Evolutionary conservation across 2,113 vertebrate species (phyloP), one percentile per base, ranked within the genome.

Genomic region (Dinomys branickii): DNA sequence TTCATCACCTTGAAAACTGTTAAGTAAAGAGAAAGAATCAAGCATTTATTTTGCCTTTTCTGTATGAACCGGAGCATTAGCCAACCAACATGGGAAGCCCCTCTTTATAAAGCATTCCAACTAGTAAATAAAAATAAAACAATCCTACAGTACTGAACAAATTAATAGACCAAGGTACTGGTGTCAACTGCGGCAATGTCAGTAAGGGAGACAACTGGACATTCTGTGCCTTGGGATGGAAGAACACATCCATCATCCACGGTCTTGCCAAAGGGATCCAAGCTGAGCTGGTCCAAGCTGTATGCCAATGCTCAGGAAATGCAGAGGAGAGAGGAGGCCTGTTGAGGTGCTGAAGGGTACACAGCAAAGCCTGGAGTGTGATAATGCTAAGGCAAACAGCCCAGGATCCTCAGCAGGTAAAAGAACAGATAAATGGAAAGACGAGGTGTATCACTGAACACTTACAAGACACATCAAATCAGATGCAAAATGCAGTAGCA

Each of bases 291-390:
- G 56, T 10, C 1, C n/a, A 75, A 35, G 6, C 19, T 88, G 26
- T 14, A 54, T 85, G 41, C 30, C 44, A 50, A n/a, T 83, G 20
- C 71, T 8, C 28, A 71, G 56, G 88, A 87, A 81, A 61, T 22
- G 10, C 30, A 5, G 26, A 50, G 61, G 41, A 56, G 10, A 58
- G 7, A 52, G 3, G 44, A 35, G 24, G 19, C 26, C 1, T 28
- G 59, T 6, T 33, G 24, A 35, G 33, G 0, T 38, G 50, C 5
- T 3, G 1, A 24, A 2, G 11, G 33, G 7, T 10, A 8, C 6
- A 41, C 7, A 26, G 54, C 24, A 65, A 92, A 78, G 44, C 24
- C 38, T 44, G 56, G 52, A 50, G 52, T 4, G 2, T 65, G 28
- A 50, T 92, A 81, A 69, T 6, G 17, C 4, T 56, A 10, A 1